These are phyloP conservation scores for Tychaedon coryphoeus DNA, from an alignment of 2,113 vertebrate genomes.

Conservation along the genomic window DNA sequence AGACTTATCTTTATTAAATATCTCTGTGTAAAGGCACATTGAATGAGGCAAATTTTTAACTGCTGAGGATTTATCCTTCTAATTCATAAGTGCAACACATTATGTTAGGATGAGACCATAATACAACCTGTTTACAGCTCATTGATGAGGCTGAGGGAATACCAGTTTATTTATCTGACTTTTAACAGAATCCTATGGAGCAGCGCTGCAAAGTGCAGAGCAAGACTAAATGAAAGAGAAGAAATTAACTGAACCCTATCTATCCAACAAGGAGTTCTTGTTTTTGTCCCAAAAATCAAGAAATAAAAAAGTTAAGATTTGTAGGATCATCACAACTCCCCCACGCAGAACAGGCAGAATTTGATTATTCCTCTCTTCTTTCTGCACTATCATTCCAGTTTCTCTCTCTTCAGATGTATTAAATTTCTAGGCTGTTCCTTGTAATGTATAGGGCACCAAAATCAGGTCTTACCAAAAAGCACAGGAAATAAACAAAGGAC, in stretches of 20 bases:
- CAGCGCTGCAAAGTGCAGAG: background rate
- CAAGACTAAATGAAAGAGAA: background rate
- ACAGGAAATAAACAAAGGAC: background rate
- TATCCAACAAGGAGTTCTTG: background rate
- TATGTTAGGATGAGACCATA: background rate
- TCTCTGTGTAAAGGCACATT: background rate
- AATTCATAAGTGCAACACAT: background rate
- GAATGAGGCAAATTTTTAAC: background rate
- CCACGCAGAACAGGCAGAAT: background rate
- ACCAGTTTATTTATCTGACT: background rate
- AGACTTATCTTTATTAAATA: background rate
- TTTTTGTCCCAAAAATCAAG: background rate
- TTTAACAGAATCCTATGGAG: background rate
- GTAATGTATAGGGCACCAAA: background rate
- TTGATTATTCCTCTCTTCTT: background rate
- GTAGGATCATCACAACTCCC: background rate
- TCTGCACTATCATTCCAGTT: background rate
- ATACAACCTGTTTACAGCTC: background rate
- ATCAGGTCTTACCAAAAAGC: background rate
- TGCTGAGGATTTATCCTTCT: background rate
- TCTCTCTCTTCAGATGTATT: background rate
- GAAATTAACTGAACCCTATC: background rate
- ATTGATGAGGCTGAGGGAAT: background rate
- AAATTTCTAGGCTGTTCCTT: background rate
- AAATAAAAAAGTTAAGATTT: background rate